These are phyloP conservation scores for Labia minor DNA, from an alignment of 2,888 invertebrate species.

Conservation along the genomic window DNA sequence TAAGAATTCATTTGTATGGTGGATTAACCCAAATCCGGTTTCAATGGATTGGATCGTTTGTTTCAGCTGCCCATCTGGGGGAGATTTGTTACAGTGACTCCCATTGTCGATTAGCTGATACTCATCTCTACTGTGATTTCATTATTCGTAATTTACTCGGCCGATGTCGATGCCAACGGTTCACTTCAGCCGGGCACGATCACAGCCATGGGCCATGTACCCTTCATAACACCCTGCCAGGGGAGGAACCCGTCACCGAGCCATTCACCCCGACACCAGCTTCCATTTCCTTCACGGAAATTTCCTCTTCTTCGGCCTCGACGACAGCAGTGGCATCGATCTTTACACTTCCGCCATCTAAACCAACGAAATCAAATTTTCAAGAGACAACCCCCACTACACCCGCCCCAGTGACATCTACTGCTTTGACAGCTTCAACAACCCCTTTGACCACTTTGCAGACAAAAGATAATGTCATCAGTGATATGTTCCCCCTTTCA, in stretches of 20 bases:
- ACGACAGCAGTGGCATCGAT: not conserved
- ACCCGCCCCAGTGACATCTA: not conserved
- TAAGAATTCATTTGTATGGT: too few species aligned
- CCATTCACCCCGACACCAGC: not conserved
- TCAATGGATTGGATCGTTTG: too few species aligned
- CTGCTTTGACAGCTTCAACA: not conserved
- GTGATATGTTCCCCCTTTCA: too few species aligned
- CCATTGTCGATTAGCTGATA: slow-evolving; percentile 75
- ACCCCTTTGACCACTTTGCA: not conserved
- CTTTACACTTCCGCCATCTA: not conserved
- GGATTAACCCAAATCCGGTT: too few species aligned
- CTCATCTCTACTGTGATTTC: slow-evolving; percentile 77
- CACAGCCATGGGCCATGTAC: not conserved
- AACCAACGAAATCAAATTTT: not conserved
- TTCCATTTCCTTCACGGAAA: too few species aligned
- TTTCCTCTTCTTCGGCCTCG: not conserved
- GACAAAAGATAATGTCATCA: too few species aligned
- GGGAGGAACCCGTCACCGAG: not conserved
- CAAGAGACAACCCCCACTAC: not conserved
- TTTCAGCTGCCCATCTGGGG: slow-evolving; percentile 68
- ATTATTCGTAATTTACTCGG: slow-evolving; percentile 82
- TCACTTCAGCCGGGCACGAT: not conserved
- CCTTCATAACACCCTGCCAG: not conserved
- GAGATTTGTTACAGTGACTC: slow-evolving; percentile 83
- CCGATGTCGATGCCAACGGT: slow-evolving; percentile 57